These are phyloP conservation scores for Pipra filicauda DNA, from an alignment of 2,113 vertebrate species.

Conservation along the genomic window DNA sequence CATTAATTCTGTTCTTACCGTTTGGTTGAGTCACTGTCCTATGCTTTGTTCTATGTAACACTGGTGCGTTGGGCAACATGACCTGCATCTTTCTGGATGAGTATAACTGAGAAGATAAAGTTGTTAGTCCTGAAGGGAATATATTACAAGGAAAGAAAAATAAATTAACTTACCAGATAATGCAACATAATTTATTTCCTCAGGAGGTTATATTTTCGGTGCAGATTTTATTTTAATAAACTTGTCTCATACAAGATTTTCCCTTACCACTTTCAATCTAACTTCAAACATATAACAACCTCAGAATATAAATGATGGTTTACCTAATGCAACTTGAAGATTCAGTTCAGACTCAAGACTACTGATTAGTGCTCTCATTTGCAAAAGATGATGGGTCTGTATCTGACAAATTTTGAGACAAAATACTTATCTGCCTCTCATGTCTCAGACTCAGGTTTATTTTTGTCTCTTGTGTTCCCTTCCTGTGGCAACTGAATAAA, in stretches of 20 bases:
- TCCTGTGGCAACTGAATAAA: neutral
- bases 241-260: neutral
- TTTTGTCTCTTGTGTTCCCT: neutral
- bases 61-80: neutral
- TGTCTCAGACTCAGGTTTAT: neutral
- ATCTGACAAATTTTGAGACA: neutral
- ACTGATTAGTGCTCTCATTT: constrained; percentile 19
- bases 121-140: neutral
- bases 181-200: neutral
- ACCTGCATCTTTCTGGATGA: neutral
- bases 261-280: neutral
- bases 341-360: neutral
- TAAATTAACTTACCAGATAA: neutral
- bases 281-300: neutral
- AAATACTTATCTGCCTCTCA: neutral
- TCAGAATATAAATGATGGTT: constrained; percentile 15
- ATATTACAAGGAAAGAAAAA: neutral
- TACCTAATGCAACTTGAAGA: neutral
- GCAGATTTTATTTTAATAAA: constrained; percentile 8
- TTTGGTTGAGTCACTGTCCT: neutral
- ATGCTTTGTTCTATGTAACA: neutral
- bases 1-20: neutral
- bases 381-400: neutral
- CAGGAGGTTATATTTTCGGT: neutral
- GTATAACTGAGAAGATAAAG: neutral